Base-by-base conservation (phyloP, 2,113 vertebrate genomes). In the Hydropotes inermis region DNA sequence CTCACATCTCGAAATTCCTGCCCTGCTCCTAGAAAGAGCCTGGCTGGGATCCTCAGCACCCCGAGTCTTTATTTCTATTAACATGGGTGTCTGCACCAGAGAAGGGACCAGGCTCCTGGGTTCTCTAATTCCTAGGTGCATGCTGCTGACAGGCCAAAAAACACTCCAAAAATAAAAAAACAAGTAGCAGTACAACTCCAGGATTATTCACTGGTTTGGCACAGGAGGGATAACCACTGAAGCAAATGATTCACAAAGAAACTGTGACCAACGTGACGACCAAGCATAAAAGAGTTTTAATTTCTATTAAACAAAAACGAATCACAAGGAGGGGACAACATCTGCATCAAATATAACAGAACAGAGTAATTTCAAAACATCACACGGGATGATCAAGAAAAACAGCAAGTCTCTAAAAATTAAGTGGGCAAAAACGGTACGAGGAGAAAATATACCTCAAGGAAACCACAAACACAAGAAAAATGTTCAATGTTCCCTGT, bases 401-500 rank as follows among this genome's bases (percentile, higher is more conserved):
- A 87, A 97, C 7, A 92, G 47, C 21, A 87, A 67, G 50, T 87
- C 47, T 64, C 55, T 16, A 93, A 58, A 30, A 92, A 39, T 30
- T 54, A 92, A 76, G 43, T 36, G 23, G 30, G 45, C 50, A 94
- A 89, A 91, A 93, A 97, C 9, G 14, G 30, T 30, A 79, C 21
- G 52, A 81, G 43, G 43, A 96, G 74, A 96, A 95, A 94, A 94
- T 86, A 95, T 0, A 90, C 36, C 85, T 33, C 57, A n/a, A 28
- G 88, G 92, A 95, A 96, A 96, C 82, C n/a, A 89, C 17, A 94
- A 64, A 82, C 74, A 79, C 16, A 64, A 67, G 70, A 91, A 87
- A 81, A 79, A 91, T 54, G 21, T 90, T 67, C 78, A 45, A n/a
- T 17, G 23, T 64, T 95, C 50, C 91, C 17, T 67, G 1, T 54